These are phyloP conservation scores for Drosophila macrospina DNA, from an alignment of 2,888 invertebrate species.

Conservation along the genomic window DNA sequence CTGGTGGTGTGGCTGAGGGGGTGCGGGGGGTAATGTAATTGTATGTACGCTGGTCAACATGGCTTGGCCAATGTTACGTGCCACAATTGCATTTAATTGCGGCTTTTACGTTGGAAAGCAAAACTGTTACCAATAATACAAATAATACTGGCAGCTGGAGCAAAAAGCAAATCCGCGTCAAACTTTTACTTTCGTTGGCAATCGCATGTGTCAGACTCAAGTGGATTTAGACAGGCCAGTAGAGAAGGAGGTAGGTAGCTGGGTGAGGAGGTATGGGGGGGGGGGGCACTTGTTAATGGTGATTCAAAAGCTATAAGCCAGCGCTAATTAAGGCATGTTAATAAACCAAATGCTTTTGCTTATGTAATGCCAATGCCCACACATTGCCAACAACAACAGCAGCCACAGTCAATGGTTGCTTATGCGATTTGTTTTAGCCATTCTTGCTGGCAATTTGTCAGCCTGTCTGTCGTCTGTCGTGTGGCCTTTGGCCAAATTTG, in stretches of 20 bases:
- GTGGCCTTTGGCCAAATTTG: conserved; percentile 52
- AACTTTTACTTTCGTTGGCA: conserved; percentile 71
- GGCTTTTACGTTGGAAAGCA: conserved; percentile 64
- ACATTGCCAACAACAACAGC: neutral
- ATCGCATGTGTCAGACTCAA: conserved; percentile 33
- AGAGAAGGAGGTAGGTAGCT: neutral
- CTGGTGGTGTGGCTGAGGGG: neutral
- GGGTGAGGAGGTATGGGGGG: neutral
- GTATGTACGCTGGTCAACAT: neutral
- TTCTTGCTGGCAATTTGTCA: conserved; percentile 72
- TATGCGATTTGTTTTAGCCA: conserved; percentile 43
- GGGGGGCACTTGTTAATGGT: conserved; percentile 33
- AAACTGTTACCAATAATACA: conserved; percentile 51
- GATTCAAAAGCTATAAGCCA: conserved; percentile 41
- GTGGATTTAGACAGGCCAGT: neutral
- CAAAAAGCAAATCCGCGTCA: conserved; percentile 46
- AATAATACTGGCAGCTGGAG: conserved; percentile 40
- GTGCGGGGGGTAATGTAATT: neutral
- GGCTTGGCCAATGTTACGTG: conserved; percentile 70
- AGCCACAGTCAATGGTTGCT: neutral
- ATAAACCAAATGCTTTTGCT: conserved; percentile 69
- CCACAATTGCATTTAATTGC: conserved; percentile 63
- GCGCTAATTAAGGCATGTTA: conserved; percentile 63
- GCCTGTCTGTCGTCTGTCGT: conserved; percentile 32
- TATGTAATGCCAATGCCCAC: conserved; percentile 59